Percentiles rank a stretch among this genome's conserved stretches.
Conservation (phyloP, 2,797 vertebrate genomes). For the Glyptemys insculpta region DNA sequence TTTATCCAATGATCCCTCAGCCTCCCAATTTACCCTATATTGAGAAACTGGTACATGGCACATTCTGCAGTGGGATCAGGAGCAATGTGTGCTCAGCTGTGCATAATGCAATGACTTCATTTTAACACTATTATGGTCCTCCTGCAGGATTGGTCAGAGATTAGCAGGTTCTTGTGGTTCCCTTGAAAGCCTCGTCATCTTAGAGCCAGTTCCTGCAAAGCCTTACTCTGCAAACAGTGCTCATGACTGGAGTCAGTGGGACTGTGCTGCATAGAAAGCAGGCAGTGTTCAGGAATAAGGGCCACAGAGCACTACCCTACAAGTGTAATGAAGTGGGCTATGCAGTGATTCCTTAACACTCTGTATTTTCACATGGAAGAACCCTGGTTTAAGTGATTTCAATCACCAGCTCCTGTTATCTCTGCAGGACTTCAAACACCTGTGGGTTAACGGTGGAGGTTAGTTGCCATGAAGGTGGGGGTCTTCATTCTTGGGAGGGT, state of each 20-base stretch:
- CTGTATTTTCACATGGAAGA: not conserved
- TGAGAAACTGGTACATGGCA: not conserved
- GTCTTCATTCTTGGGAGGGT: not conserved
- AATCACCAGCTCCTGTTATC: not conserved
- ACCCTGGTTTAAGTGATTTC: not conserved
- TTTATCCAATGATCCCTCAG: not conserved
- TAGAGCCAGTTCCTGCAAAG: not conserved
- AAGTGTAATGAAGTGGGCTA: not conserved
- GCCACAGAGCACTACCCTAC: not conserved
- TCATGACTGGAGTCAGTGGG: not conserved
- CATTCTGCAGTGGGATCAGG: not conserved
- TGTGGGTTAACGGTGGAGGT: not conserved
- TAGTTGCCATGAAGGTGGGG: not conserved
- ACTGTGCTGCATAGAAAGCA: not conserved
- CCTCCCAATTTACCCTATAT: not conserved
- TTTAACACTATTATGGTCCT: not conserved
- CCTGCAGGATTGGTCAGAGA: not conserved
- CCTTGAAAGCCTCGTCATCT: not conserved
- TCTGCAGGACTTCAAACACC: not conserved
- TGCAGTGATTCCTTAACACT: rapidly evolving
- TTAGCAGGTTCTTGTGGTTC: not conserved
- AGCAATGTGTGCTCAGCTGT: not conserved
- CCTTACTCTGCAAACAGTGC: not conserved
- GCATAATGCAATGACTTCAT: not conserved
- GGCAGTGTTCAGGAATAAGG: not conserved